A percentile compares a stretch with the other conserved stretches of the same genome.
Evolutionary conservation across 2,888 invertebrate genomes (phyloP).

Genomic region (Eremobia ochroleuca): DNA sequence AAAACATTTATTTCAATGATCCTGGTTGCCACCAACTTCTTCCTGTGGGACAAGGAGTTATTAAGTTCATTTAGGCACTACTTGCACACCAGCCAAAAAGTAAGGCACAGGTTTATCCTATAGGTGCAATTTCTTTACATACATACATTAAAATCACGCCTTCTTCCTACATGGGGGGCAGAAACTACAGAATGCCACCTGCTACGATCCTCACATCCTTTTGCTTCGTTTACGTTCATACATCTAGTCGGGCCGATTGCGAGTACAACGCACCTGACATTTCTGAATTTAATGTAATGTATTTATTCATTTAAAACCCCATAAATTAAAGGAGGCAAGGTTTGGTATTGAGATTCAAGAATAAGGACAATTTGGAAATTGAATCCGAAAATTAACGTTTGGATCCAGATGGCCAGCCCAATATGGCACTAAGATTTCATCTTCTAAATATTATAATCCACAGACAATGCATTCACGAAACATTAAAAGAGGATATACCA

Average conservation of each 20-base stretch:
- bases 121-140: background rate
- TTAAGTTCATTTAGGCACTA: background rate
- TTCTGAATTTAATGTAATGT: background rate
- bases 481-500: constrained; percentile 50
- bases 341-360: background rate
- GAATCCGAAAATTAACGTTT: background rate
- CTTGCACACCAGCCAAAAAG: background rate
- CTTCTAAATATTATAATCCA: constrained; percentile 1
- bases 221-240: background rate
- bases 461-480: constrained; percentile 73
- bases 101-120: background rate
- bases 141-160: background rate
- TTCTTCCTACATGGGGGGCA: background rate
- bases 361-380: background rate
- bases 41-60: background rate
- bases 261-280: background rate
- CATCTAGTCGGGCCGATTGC: background rate
- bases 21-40: background rate
- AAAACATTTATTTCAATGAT: background rate
- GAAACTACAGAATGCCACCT: background rate
- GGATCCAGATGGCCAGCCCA: background rate
- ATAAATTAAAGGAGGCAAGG: background rate
- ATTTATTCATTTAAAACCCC: background rate
- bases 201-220: background rate
- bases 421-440: background rate